phyloP scores from a whole-genome alignment of 2,888 invertebrate species.

The Folsomia manolachei region DNA sequence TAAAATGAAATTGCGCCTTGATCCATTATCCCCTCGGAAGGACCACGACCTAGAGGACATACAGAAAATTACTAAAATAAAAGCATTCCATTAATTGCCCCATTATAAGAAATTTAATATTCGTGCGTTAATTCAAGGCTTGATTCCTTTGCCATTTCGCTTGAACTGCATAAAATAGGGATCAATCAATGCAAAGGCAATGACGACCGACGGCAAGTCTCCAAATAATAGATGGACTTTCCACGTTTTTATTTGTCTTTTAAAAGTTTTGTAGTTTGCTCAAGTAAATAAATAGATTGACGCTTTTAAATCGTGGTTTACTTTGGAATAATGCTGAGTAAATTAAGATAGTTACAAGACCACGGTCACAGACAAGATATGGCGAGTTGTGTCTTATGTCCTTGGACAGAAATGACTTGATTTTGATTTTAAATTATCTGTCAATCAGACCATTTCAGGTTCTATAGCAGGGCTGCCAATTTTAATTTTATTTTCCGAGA shows the following conservation, averaged over 20 bases:
- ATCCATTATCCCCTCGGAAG: background rate
- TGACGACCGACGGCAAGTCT: too few species aligned
- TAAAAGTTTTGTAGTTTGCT: background rate
- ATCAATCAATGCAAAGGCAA: too few species aligned
- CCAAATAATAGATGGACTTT: too few species aligned
- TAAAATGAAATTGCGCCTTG: background rate
- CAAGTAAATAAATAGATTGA: background rate
- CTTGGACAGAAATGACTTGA: background rate
- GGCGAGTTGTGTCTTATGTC: background rate
- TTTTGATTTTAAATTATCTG: background rate
- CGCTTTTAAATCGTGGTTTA: background rate
- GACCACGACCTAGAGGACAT: background rate
- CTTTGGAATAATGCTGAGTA: background rate
- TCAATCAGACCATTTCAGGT: background rate
- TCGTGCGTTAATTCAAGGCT: slow-evolving; percentile 5
- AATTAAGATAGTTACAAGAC: too few species aligned
- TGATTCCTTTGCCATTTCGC: background rate
- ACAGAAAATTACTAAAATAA: background rate
- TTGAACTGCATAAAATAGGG: background rate
- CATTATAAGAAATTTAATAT: background rate
- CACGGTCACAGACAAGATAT: too few species aligned
- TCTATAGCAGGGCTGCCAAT: background rate
- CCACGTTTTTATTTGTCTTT: background rate
- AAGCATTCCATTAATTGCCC: background rate
- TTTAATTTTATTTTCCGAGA: background rate